These are phyloP conservation scores for Galerucella nymphaeae DNA, from an alignment of 2,888 invertebrate genomes.

Conservation along the genomic window DNA sequence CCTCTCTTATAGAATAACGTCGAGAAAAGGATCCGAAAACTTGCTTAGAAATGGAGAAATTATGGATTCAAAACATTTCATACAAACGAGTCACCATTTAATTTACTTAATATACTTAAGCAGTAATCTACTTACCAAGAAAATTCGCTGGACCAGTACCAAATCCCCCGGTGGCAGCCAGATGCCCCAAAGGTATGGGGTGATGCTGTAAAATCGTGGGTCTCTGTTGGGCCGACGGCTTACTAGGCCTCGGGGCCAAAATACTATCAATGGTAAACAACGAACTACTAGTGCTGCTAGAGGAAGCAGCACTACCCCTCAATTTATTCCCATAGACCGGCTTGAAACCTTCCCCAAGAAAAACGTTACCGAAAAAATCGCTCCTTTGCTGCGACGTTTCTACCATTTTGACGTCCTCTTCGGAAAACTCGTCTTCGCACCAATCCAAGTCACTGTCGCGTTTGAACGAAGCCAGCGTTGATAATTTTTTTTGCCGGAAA, in stretches of 20 bases:
- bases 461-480: conserved; percentile 61
- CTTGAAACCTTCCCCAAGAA: conserved; percentile 63
- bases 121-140: conserved; percentile 79
- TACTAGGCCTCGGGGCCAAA: conserved; percentile 75
- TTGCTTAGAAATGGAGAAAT: no score
- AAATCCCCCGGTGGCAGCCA: conserved; percentile 75
- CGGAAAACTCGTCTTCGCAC: conserved; percentile 59
- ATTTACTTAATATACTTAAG: no score
- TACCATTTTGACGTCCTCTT: conserved; percentile 61
- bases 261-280: conserved; percentile 90
- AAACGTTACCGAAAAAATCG: conserved; percentile 56
- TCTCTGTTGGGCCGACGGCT: conserved; percentile 68
- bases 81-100: no score
- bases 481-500: conserved; percentile 21
- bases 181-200: conserved; percentile 71
- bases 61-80: no score
- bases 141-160: conserved; percentile 74
- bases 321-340: conserved; percentile 57
- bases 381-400: conserved; percentile 59
- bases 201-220: conserved; percentile 67
- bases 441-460: conserved; percentile 61
- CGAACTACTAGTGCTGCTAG: conserved; percentile 65
- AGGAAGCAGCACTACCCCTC: conserved; percentile 28
- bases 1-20: no score
- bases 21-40: no score